Evolutionary conservation across 1,140 invertebrate species (phyloP).

Genomic region (Acromyrmex heyeri): DNA sequence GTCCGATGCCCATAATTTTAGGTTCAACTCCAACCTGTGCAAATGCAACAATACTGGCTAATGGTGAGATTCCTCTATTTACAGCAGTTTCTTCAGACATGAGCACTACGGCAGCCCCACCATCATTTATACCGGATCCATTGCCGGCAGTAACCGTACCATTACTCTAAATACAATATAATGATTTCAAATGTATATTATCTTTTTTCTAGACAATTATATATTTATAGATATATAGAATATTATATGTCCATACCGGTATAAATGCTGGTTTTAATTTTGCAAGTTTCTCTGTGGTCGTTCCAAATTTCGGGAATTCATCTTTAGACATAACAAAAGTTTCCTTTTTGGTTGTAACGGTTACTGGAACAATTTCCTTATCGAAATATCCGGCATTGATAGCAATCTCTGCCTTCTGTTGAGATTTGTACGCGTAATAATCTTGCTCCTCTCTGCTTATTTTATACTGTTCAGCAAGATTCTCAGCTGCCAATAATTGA

Average conservation of each 20-base stretch:
- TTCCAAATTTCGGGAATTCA: conserved; percentile 90
- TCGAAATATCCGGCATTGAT: conserved; percentile 90
- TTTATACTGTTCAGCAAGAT: conserved; percentile 91
- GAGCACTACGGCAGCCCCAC: conserved; percentile 93
- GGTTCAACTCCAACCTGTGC: conserved; percentile 91
- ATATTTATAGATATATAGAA: not conserved
- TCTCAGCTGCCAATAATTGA: conserved; percentile 89
- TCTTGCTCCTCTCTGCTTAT: conserved; percentile 93
- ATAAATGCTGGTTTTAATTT: conserved; percentile 90
- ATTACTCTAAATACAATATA: conserved; percentile 76
- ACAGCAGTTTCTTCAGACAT: conserved; percentile 88
- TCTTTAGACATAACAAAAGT: conserved; percentile 88
- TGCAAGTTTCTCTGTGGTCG: conserved; percentile 88
- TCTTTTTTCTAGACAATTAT: not conserved
- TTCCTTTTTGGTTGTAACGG: conserved; percentile 86
- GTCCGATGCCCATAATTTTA: conserved; percentile 92
- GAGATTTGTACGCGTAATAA: conserved; percentile 91
- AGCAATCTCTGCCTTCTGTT: conserved; percentile 90
- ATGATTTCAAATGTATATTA: not conserved
- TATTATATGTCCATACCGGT: conserved; percentile 83
- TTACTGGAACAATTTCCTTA: conserved; percentile 91
- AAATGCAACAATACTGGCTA: conserved; percentile 90
- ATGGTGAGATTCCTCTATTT: conserved; percentile 85
- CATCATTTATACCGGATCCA: conserved; percentile 95
- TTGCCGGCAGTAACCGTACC: conserved; percentile 94